Evolutionary conservation across 1,140 invertebrate genomes (phyloP), one percentile per base, ranked within the genome.

Genomic region (Diorhabda elongata): DNA sequence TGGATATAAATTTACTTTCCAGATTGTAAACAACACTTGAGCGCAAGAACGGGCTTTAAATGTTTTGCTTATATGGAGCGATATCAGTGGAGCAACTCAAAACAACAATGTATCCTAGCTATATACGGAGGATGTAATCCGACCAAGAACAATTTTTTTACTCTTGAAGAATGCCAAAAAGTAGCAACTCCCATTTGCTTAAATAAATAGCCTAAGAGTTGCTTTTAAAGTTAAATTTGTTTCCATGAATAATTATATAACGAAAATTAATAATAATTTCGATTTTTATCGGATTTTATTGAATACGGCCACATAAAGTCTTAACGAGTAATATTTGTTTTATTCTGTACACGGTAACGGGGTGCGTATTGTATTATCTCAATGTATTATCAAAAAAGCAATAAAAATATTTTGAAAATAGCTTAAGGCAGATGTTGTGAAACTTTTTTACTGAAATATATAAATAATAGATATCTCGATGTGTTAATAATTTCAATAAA

Each of bases 151-250:
- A 65, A 65, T 26, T 65, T 65, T 26, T 3, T n/a, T 3, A 56
- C 44, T 9, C 5, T 42, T 9, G n/a, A 57, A 5, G 47, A 47
- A 8, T 65, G 64, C 8, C 26, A 56, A 2, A 42, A 56, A 57
- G n/a, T 42, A 41, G 64, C 64, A n/a, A 47, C 42, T n/a, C 64
- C 64, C 7, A 4, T 65, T 41, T 65, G 64, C 41, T 65, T 43
- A n/a, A 62, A 62, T 61, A 8, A n/a, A 52, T 52, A 8, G 47
- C 26, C 26, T 26, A 26, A 26, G 26, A 26, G 26, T 26, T 26
- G 26, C 26, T 26, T 26, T 26, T 26, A 26, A 7, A 56, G 6
- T 56, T 6, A 56, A 56, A 56, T 56, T 56, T 56, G 52, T 56
- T n/a, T 7, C 52, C n/a, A 56, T 56, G 6, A 56, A 7, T 56